phyloP scores from a whole-genome alignment of 2,888 invertebrate genomes.

The Tiphia femorata region DNA sequence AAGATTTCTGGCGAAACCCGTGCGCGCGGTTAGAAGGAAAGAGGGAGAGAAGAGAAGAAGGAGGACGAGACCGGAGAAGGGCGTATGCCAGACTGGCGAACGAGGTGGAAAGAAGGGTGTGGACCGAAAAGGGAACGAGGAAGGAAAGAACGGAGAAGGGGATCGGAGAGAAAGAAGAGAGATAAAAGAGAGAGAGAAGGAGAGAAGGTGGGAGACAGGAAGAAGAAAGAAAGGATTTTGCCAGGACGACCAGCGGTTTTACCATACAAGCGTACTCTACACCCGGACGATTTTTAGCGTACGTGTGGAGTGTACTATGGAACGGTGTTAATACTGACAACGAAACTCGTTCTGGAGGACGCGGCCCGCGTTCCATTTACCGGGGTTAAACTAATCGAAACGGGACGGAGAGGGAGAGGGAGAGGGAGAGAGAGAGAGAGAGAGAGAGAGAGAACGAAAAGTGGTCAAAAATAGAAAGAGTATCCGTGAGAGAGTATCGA shows the following conservation, averaged over 20 bases:
- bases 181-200: not conserved
- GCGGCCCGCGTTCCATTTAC: not conserved
- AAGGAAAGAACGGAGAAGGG: not conserved
- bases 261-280: not conserved
- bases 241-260: too few species aligned
- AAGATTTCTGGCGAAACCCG: slow-evolving; percentile 59
- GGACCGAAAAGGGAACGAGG: not conserved
- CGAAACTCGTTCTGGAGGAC: slow-evolving; percentile 9
- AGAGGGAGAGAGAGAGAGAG: not conserved
- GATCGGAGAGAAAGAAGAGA: not conserved
- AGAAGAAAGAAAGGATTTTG: too few species aligned
- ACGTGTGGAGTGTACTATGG: slow-evolving; percentile 18
- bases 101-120: not conserved
- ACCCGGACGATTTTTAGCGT: slow-evolving; percentile 3
- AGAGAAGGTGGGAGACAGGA: not conserved
- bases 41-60: slow-evolving; percentile 5
- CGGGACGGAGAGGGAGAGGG: not conserved
- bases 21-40: slow-evolving; percentile 1
- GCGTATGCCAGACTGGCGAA: not conserved
- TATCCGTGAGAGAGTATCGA: not conserved
- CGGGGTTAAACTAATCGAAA: too few species aligned
- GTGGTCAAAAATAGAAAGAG: too few species aligned
- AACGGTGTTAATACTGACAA: slow-evolving; percentile 25
- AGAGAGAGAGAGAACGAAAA: too few species aligned
- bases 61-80: slow-evolving; percentile 17